A percentile compares a stretch with the other conserved stretches of the same genome.
phyloP scores from a whole-genome alignment of 2,888 invertebrate species.

The Boloria euphrosyne region DNA sequence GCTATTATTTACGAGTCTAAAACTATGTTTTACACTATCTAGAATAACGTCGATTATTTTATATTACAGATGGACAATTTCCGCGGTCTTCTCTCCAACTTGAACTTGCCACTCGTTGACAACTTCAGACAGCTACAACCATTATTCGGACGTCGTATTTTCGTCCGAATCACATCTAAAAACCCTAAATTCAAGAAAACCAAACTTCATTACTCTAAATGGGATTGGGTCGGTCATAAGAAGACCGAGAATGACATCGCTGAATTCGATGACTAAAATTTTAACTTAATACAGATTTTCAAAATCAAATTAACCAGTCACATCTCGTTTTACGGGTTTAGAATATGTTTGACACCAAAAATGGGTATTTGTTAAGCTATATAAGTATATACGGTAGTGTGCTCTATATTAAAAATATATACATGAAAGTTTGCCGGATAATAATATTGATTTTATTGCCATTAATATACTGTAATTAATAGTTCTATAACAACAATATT shows the following conservation, averaged over 20 bases:
- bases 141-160: constrained; percentile 85
- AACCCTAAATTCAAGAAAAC: constrained; percentile 82
- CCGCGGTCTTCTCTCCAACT: constrained; percentile 84
- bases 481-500: too few species aligned
- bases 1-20: too few species aligned
- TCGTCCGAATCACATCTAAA: constrained; percentile 83
- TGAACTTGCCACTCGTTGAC: constrained; percentile 85
- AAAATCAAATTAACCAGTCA: constrained; percentile 41
- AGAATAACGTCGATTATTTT: neutral
- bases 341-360: constrained; percentile 55
- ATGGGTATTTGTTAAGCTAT: constrained; percentile 41
- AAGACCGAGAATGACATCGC: constrained; percentile 74
- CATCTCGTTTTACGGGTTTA: constrained; percentile 55
- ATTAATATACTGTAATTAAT: too few species aligned
- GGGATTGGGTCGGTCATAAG: constrained; percentile 84
- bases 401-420: constrained; percentile 53
- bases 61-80: constrained; percentile 83
- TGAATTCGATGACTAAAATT: constrained; percentile 69
- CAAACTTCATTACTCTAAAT: constrained; percentile 83
- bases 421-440: constrained; percentile 36
- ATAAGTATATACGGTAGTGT: constrained; percentile 58
- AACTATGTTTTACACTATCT: too few species aligned
- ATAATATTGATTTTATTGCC: too few species aligned
- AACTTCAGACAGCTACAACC: constrained; percentile 87
- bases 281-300: constrained; percentile 21